A percentile compares a stretch with the other conserved stretches of the same genome.
Evolutionary conservation across 2,888 invertebrate genomes (phyloP).

Genomic region (Heliconius cydno): DNA sequence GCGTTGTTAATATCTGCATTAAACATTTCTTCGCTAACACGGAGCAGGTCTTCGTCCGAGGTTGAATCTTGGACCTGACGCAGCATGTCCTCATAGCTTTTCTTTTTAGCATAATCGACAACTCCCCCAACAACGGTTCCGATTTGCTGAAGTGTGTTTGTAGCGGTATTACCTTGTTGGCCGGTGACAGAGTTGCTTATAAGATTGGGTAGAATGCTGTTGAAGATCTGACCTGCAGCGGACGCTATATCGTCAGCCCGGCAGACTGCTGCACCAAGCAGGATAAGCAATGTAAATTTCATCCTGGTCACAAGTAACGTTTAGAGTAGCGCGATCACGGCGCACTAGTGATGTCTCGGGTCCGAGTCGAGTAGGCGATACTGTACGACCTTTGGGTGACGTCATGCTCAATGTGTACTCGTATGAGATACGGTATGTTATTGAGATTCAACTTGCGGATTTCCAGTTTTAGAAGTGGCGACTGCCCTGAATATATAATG

Average conservation of each 20-base stretch:
- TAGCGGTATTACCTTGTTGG: conserved; percentile 72
- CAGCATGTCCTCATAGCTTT: conserved; percentile 75
- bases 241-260: conserved; percentile 72
- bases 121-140: conserved; percentile 79
- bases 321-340: conserved; percentile 66
- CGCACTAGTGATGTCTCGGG: conserved; percentile 78
- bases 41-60: conserved; percentile 86
- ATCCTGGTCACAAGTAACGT: conserved; percentile 66
- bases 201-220: conserved; percentile 73
- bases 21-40: conserved; percentile 88
- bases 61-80: conserved; percentile 79
- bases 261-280: conserved; percentile 62
- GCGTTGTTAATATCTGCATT: conserved; percentile 89
- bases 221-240: conserved; percentile 78
- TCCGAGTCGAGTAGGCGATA: conserved; percentile 62
- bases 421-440: conserved; percentile 63
- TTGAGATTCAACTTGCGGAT: conserved; percentile 69
- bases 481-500: conserved; percentile 55
- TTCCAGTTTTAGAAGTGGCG: conserved; percentile 69
- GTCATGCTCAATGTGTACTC: conserved; percentile 63
- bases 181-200: conserved; percentile 70
- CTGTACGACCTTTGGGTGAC: conserved; percentile 76
- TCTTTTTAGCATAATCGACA: conserved; percentile 78
- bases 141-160: conserved; percentile 73
- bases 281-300: conserved; percentile 65